These are phyloP conservation scores for Solenopsis fugax DNA, from an alignment of 1,140 invertebrate species.

Conservation along the genomic window DNA sequence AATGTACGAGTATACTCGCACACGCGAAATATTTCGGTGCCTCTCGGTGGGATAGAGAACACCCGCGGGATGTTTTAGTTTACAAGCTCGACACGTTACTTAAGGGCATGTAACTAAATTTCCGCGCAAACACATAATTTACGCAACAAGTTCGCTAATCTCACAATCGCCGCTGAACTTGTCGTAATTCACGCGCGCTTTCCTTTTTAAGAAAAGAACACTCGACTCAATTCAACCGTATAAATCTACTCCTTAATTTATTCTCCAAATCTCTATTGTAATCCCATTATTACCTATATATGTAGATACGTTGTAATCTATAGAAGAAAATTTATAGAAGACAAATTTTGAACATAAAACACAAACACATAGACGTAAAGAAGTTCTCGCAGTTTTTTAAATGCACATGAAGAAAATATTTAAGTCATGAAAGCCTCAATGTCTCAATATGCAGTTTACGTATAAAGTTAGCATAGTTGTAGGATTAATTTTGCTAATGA, in stretches of 20 bases:
- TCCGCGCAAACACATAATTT: background rate
- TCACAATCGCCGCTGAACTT: background rate
- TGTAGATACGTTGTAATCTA: background rate
- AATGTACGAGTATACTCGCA: background rate
- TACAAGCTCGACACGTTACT: slow-evolving; percentile 43
- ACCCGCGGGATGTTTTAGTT: slow-evolving; percentile 44
- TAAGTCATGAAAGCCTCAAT: too few species aligned
- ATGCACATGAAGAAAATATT: background rate
- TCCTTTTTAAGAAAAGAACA: background rate
- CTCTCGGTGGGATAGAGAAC: background rate
- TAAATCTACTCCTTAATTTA: background rate
- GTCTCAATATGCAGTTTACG: background rate
- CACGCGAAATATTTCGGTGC: background rate
- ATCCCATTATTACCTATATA: background rate
- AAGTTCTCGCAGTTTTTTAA: background rate
- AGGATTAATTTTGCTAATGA: slow-evolving; percentile 34
- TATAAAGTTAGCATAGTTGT: background rate
- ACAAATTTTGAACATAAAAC: background rate
- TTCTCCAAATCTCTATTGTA: background rate
- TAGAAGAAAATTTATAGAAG: background rate
- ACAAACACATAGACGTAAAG: background rate
- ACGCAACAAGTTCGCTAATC: slow-evolving; percentile 30
- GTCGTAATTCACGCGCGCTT: background rate
- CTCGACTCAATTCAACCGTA: background rate
- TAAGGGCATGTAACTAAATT: slow-evolving; percentile 41